Evolutionary conservation across 2,888 invertebrate species (phyloP).

Genomic region (Synergus gifuensis): DNA sequence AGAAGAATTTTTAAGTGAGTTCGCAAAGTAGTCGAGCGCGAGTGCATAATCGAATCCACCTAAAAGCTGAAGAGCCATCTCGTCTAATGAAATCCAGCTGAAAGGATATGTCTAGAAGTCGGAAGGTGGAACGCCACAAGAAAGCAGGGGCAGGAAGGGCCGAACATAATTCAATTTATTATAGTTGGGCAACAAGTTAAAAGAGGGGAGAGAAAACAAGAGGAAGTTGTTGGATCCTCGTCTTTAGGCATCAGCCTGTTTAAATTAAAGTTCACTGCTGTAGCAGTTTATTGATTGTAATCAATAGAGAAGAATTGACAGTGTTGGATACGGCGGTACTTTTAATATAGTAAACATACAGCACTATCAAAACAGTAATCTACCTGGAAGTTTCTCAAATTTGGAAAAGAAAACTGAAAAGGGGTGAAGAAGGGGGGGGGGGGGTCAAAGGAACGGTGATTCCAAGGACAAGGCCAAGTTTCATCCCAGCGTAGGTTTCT

Average conservation of each 20-base stretch:
- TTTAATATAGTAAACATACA: too few relatives aligned
- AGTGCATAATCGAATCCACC: conserved; percentile 42
- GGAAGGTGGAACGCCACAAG: conserved; percentile 27
- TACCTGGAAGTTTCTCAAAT: too few relatives aligned
- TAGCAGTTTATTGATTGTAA: too few relatives aligned
- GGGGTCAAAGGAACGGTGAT: conserved; percentile 40
- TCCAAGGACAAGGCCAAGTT: conserved; percentile 58
- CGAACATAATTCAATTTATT: conserved; percentile 36
- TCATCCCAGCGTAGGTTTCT: conserved; percentile 51
- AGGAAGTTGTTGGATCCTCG: neutral
- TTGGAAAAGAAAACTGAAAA: too few relatives aligned
- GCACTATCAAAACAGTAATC: too few relatives aligned
- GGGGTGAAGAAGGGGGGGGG: conserved; percentile 22
- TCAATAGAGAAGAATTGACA: too few relatives aligned
- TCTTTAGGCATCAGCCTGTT: neutral
- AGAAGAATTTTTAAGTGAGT: conserved; percentile 27
- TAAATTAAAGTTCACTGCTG: too few relatives aligned
- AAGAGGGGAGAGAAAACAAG: neutral
- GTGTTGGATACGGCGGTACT: too few relatives aligned
- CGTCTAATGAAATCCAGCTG: conserved; percentile 43
- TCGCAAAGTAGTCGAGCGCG: conserved; percentile 38
- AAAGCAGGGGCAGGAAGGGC: conserved; percentile 2
- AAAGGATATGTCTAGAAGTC: conserved; percentile 39
- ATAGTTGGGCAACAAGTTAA: conserved; percentile 36
- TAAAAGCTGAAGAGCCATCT: conserved; percentile 42